These are phyloP conservation scores for Apocheima hispidaria DNA, from an alignment of 2,888 invertebrate genomes.

Conservation along the genomic window DNA sequence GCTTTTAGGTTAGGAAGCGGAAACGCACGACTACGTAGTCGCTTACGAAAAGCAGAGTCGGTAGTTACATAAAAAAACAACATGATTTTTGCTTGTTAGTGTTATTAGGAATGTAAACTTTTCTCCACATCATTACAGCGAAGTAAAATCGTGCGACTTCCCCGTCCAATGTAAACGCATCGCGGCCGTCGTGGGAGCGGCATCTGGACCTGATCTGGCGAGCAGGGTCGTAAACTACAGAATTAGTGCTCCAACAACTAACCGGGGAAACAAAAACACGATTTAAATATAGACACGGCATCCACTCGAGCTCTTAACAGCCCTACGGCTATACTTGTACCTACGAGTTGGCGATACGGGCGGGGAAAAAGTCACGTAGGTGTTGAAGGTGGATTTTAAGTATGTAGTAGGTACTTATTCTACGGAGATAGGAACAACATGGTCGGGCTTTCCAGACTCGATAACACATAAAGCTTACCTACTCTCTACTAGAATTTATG, in stretches of 20 bases:
- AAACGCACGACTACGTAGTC: neutral
- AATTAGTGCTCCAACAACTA: conserved; percentile 76
- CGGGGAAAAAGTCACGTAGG: conserved; percentile 2
- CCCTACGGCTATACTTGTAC: conserved; percentile 32
- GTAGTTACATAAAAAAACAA: no score
- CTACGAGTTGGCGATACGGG: conserved; percentile 15
- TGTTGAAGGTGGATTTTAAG: conserved; percentile 5
- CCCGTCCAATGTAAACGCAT: conserved; percentile 59
- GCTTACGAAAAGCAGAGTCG: neutral
- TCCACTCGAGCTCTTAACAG: conserved; percentile 47
- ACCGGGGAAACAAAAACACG: conserved; percentile 73
- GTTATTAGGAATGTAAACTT: neutral
- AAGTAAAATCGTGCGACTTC: conserved; percentile 20
- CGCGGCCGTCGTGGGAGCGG: conserved; percentile 74
- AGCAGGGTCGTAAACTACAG: conserved; percentile 76
- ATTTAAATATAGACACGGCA: conserved; percentile 69
- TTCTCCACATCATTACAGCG: conserved; percentile 3
- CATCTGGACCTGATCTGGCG: conserved; percentile 75
- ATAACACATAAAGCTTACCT: neutral
- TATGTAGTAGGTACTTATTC: neutral
- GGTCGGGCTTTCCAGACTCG: neutral
- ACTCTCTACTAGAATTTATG: neutral
- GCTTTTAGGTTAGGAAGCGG: conserved; percentile 13
- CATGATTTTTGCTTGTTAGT: no score
- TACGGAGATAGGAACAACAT: neutral